These are phyloP conservation scores for Megalops atlanticus DNA, from an alignment of 2,113 vertebrate species.

Conservation along the genomic window DNA sequence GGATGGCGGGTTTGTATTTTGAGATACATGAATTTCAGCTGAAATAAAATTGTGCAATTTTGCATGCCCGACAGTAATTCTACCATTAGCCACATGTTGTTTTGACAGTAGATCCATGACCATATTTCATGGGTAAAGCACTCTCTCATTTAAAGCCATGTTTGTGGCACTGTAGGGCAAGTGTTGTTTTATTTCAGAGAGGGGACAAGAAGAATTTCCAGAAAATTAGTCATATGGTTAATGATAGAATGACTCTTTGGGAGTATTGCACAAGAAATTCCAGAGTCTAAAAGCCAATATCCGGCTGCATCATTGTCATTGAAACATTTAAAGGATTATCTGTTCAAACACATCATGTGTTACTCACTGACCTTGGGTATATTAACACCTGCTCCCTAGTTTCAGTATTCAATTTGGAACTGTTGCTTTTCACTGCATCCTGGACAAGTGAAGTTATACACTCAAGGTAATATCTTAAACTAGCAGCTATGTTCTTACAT, in stretches of 20 bases:
- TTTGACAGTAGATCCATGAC: background rate
- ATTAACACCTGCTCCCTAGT: conserved; percentile 16
- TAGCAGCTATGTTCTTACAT: background rate
- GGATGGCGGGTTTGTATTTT: too few species aligned
- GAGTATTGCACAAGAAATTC: conserved; percentile 11
- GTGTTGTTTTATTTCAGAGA: conserved; percentile 8
- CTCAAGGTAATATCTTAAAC: conserved; percentile 34
- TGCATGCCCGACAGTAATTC: background rate
- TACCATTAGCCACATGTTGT: background rate
- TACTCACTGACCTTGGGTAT: conserved; percentile 32
- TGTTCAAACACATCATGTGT: conserved; percentile 22
- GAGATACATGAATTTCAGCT: background rate
- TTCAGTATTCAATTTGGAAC: background rate
- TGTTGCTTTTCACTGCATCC: background rate
- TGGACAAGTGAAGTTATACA: background rate
- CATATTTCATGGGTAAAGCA: background rate
- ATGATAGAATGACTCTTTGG: background rate
- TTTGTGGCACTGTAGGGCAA: conserved; percentile 29
- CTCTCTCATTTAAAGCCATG: conserved; percentile 25
- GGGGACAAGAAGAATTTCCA: background rate
- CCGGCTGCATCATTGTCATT: background rate
- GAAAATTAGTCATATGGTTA: background rate
- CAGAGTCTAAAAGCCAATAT: background rate
- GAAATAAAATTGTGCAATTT: background rate
- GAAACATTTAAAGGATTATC: background rate